These are phyloP conservation scores for Odiellus spinosus DNA, from an alignment of 2,888 invertebrate species.

Conservation along the genomic window DNA sequence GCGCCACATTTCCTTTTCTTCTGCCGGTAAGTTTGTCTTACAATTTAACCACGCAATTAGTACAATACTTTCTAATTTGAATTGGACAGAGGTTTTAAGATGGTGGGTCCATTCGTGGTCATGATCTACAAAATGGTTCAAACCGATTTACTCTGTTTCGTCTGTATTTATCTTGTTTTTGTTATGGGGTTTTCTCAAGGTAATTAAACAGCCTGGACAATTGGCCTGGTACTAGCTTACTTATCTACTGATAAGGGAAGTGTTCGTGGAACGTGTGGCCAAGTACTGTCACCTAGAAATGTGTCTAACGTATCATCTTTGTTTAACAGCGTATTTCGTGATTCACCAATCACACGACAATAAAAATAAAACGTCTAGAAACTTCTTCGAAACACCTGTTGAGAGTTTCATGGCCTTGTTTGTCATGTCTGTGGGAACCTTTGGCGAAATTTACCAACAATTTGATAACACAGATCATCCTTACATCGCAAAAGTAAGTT, in stretches of 20 bases:
- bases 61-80: no score
- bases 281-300: no score
- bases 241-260: no score
- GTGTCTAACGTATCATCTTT: no score
- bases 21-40: conserved; percentile 52
- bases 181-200: conserved; percentile 93
- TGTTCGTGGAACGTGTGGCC: no score
- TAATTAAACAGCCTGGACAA: no score
- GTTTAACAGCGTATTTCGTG: conserved; percentile 31
- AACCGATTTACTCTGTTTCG: conserved; percentile 87
- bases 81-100: conserved; percentile 95
- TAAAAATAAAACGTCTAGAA: conserved; percentile 17
- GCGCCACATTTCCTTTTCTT: conserved; percentile 95
- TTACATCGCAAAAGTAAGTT: conserved; percentile 62
- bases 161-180: conserved; percentile 89
- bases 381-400: conserved; percentile 46
- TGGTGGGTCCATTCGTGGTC: conserved; percentile 97
- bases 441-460: conserved; percentile 82
- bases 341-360: conserved; percentile 26
- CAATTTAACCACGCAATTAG: no score
- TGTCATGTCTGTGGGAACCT: conserved; percentile 91
- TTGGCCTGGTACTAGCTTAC: no score
- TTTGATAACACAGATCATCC: conserved; percentile 78
- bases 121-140: conserved; percentile 98
- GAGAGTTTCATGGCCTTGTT: conserved; percentile 97